phyloP scores from a whole-genome alignment of 2,797 vertebrate genomes.

The Eupleurogrammus muticus region DNA sequence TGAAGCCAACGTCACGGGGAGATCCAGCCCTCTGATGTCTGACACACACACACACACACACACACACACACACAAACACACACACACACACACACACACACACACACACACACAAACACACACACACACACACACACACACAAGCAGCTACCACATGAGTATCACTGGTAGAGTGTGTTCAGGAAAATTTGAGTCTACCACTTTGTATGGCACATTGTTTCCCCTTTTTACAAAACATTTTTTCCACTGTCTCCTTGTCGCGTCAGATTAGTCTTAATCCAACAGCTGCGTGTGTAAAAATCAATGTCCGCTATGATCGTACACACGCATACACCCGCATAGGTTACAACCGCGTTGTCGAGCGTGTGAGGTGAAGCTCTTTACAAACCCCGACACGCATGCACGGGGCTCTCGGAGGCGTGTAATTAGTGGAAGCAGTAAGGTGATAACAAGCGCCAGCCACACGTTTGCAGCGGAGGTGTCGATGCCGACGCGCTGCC shows the following conservation, averaged over 20 bases:
- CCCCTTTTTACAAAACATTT: neutral
- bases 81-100: constrained; percentile 4
- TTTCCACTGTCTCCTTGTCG: neutral
- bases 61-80: constrained; percentile 6
- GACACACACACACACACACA: constrained; percentile 8
- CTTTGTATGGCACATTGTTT: neutral
- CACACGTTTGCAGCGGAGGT: constrained; percentile 71
- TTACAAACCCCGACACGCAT: constrained; percentile 20
- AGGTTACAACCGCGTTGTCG: constrained; percentile 56
- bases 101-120: constrained; percentile 1
- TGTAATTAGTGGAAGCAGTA: constrained; percentile 78
- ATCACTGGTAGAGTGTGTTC: neutral
- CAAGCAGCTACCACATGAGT: constrained; percentile 1
- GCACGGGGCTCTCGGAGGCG: constrained; percentile 35
- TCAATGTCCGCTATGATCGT: constrained; percentile 4
- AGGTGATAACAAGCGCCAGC: constrained; percentile 83
- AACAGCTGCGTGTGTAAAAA: constrained; percentile 10
- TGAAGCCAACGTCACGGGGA: constrained; percentile 37
- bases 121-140: constrained; percentile 9
- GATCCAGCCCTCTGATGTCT: constrained; percentile 36
- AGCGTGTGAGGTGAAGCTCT: constrained; percentile 52
- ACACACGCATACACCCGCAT: constrained; percentile 32
- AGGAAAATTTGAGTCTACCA: neutral
- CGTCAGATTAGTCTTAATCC: constrained; percentile 16
- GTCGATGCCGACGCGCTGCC: constrained; percentile 59